Conservation (phyloP, 2,113 vertebrate species). For the Labeo catla region DNA sequence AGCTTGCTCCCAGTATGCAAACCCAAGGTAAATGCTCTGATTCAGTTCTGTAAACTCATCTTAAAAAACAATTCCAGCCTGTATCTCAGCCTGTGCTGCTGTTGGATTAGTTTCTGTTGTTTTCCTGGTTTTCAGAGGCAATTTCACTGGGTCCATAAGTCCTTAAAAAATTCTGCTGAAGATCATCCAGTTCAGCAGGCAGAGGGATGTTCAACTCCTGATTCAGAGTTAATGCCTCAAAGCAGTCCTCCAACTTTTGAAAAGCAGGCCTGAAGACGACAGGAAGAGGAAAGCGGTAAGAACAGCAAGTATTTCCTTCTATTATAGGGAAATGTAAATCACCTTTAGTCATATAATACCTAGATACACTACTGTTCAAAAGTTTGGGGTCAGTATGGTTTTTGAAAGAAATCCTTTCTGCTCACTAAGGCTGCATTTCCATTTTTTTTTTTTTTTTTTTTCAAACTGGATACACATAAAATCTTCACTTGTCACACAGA, state of each 20-base stretch:
- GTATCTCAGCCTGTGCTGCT: constrained; percentile 40
- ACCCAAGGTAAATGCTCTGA: constrained; percentile 47
- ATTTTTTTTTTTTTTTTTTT: too few relatives aligned
- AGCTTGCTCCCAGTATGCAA: constrained; percentile 2
- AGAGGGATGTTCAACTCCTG: constrained; percentile 92
- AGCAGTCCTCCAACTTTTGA: constrained; percentile 93
- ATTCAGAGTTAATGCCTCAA: constrained; percentile 88
- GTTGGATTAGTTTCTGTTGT: constrained; percentile 61
- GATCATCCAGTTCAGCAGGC: constrained; percentile 89
- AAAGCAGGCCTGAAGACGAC: constrained; percentile 83
- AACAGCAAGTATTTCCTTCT: not conserved
- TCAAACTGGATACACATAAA: too few relatives aligned
- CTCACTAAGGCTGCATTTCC: too few relatives aligned
- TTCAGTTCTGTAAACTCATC: constrained; percentile 64
- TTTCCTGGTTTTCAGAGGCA: constrained; percentile 52
- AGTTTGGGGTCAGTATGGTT: not conserved
- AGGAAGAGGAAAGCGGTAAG: constrained; percentile 31
- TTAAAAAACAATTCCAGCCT: constrained; percentile 46
- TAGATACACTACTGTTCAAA: not conserved
- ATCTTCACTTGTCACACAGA: too few relatives aligned
- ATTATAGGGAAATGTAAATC: not conserved
- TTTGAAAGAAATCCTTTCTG: too few relatives aligned
- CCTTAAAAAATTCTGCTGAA: constrained; percentile 81
- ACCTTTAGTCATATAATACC: not conserved
- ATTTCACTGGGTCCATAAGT: constrained; percentile 66